Conservation (phyloP, 2,113 vertebrate species). For the Phalacrocorax aristotelis region DNA sequence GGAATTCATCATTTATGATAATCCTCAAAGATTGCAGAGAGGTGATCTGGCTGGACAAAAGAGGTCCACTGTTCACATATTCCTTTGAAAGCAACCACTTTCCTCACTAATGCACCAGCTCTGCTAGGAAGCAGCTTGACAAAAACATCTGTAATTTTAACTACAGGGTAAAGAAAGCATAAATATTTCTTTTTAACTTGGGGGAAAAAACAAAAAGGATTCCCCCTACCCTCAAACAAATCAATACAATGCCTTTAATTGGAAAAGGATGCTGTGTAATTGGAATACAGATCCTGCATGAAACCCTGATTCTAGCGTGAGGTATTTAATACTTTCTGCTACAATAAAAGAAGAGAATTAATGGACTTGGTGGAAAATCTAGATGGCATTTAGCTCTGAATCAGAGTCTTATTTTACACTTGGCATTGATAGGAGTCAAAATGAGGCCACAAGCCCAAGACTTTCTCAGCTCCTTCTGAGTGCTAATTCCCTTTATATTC, state of each 20-base stretch:
- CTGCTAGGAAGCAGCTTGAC: not conserved
- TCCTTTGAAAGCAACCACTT: not conserved
- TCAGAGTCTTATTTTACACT: constrained; percentile 59
- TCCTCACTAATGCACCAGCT: not conserved
- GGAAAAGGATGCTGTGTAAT: not conserved
- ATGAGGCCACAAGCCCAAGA: constrained; percentile 2
- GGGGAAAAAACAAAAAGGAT: not conserved
- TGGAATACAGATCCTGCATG: constrained; percentile 12
- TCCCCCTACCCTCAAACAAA: not conserved
- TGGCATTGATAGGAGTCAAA: constrained; percentile 62
- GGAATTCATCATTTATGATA: not conserved
- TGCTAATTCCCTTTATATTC: not conserved
- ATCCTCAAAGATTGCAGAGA: constrained; percentile 11
- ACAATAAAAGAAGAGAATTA: constrained; percentile 36
- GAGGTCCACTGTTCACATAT: not conserved
- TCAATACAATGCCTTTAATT: constrained; percentile 2
- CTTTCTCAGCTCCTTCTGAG: not conserved
- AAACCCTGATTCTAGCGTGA: not conserved
- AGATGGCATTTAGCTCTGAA: constrained; percentile 57
- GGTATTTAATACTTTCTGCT: constrained; percentile 36
- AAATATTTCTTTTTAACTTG: not conserved
- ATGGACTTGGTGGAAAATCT: constrained; percentile 48
- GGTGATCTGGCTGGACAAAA: not conserved
- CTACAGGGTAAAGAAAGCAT: not conserved
- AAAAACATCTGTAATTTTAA: constrained; percentile 1